phyloP scores from a whole-genome alignment of 2,113 vertebrate species.

The Tringa solitaria region DNA sequence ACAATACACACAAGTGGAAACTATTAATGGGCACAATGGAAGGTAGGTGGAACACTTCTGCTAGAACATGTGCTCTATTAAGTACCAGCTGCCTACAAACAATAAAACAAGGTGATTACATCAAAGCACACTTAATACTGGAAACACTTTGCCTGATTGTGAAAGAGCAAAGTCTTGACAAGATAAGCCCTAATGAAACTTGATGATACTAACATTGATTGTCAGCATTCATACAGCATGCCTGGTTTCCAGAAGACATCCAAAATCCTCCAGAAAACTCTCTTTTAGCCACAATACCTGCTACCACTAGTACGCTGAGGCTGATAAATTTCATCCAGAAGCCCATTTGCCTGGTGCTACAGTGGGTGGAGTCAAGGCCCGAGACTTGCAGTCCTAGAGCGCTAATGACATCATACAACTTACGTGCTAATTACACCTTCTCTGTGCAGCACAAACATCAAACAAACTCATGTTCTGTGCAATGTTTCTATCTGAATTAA shows the following conservation, averaged over 20 bases:
- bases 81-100: not conserved
- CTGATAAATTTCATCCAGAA: not conserved
- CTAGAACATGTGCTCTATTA: not conserved
- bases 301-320: fast-evolving
- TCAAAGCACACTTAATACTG: not conserved
- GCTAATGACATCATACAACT: not conserved
- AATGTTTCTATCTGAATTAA: not conserved
- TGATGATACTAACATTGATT: not conserved
- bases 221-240: not conserved
- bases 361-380: not conserved
- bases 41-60: not conserved
- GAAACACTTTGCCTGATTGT: not conserved
- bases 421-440: not conserved
- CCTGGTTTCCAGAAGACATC: not conserved
- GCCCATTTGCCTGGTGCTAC: not conserved
- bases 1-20: not conserved
- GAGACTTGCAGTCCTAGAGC: not conserved
- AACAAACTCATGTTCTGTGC: not conserved
- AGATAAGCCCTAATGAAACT: not conserved
- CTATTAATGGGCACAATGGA: not conserved
- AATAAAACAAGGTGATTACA: not conserved
- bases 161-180: not conserved
- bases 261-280: not conserved
- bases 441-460: not conserved
- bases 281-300: not conserved